Base-by-base conservation (phyloP, 1,140 invertebrate genomes). In the Eriocheir sinensis region DNA sequence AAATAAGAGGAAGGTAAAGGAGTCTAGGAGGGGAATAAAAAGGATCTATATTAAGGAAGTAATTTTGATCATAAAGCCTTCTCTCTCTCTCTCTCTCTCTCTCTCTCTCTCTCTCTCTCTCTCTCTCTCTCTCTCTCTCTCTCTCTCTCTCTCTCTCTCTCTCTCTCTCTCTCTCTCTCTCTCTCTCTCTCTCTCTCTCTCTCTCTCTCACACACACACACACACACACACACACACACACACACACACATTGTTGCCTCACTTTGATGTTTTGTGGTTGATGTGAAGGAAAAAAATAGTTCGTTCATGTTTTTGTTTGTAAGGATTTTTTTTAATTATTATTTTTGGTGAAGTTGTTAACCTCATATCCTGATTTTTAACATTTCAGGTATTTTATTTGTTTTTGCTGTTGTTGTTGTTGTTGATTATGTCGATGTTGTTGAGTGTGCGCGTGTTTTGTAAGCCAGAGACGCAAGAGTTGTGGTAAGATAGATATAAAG, bases 381-480 rank as follows among this genome's bases (percentile, higher is more conserved):
- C 30, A 12, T 12, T 27, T 85, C 8, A 4, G 12, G 12, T 34
- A 27, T 15, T 85, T 38, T 34, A 15, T 85, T 30, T 85, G 80
- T 81, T 81, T 81, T 4, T 81, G 4, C 27, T 72, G 12, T n/a
- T 72, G n/a, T 72, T 72, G 60, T n/a, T 72, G 12, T n/a, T 72
- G 12, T 15, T 72, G n/a, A n/a, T n/a, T n/a, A n/a, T n/a, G n/a
- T n/a, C n/a, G n/a, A n/a, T n/a, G n/a, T n/a, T n/a, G n/a, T n/a
- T n/a, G n/a, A n/a, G n/a, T 72, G 12, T 72, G n/a, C n/a, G 60
- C 60, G n/a, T 72, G 60, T n/a, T 72, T 83, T 83, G 8, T 83
- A 6, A 12, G 81, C 6, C n/a, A 83, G 81, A 30, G 81, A 12
- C 9, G 81, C 36, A 9, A 30, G 81, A 36, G 30, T 80, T 0